phyloP scores from a whole-genome alignment of 1,140 invertebrate genomes.

The Drosophila watanabei region DNA sequence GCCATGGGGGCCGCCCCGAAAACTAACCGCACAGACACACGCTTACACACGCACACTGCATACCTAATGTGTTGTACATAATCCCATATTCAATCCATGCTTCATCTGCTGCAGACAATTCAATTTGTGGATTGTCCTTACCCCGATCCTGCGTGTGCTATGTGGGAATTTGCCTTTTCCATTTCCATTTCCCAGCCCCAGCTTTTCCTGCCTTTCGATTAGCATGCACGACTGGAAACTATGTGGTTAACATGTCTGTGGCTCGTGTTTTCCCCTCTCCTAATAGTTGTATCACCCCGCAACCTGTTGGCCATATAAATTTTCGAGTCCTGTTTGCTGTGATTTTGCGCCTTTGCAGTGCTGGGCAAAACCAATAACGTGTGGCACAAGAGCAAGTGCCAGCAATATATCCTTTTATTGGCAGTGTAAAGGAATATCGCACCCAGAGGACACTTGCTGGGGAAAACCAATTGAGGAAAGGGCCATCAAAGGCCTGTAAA shows the following conservation, averaged over 20 bases:
- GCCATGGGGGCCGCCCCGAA: slow-evolving; percentile 28
- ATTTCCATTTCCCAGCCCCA: slow-evolving; percentile 12
- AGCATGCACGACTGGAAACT: slow-evolving; percentile 24
- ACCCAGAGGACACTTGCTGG: slow-evolving; percentile 15
- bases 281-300: background rate
- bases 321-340: slow-evolving; percentile 8
- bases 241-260: slow-evolving; percentile 25
- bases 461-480: slow-evolving; percentile 22
- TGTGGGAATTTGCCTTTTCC: slow-evolving; percentile 22
- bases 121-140: slow-evolving; percentile 32
- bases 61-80: slow-evolving; percentile 33
- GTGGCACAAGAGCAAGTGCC: slow-evolving; percentile 21
- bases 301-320: slow-evolving; percentile 36
- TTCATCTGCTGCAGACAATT: slow-evolving; percentile 67
- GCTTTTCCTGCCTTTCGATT: slow-evolving; percentile 11
- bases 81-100: slow-evolving; percentile 62
- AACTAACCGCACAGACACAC: slow-evolving; percentile 34
- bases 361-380: slow-evolving; percentile 10
- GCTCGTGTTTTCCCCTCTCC: background rate
- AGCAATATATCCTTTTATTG: slow-evolving; percentile 28
- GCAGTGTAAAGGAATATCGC: slow-evolving; percentile 12
- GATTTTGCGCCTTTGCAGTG: slow-evolving; percentile 19
- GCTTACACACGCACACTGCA: too few relatives aligned
- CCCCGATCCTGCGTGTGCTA: slow-evolving; percentile 50
- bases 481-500: slow-evolving; percentile 21